A percentile compares a stretch with the other conserved stretches of the same genome.
Evolutionary conservation across 2,113 vertebrate genomes (phyloP).

Genomic region (Pholis gunnellus): DNA sequence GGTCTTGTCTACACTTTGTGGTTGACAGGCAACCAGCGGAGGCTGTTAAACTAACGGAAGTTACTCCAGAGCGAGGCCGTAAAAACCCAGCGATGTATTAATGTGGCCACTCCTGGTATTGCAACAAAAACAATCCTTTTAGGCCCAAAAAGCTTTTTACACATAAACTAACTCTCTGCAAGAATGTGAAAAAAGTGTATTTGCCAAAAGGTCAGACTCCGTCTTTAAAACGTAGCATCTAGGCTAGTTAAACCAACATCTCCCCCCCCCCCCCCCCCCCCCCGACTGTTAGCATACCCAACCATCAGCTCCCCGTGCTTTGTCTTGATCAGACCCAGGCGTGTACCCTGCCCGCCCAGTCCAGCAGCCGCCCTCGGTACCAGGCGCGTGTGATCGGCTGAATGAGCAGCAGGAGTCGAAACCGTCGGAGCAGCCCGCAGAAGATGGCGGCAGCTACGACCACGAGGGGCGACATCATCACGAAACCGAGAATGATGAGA

Average conservation of each 20-base stretch:
- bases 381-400: conserved; percentile 80
- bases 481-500: conserved; percentile 95
- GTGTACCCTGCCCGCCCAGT: conserved; percentile 79
- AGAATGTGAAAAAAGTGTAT: background rate
- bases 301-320: background rate
- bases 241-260: background rate
- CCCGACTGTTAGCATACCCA: background rate
- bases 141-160: background rate
- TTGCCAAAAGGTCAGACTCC: background rate
- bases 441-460: conserved; percentile 90
- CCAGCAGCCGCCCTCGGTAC: conserved; percentile 84
- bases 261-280: too few relatives aligned
- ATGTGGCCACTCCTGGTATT: background rate
- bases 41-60: background rate
- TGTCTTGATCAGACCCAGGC: conserved; percentile 87
- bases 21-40: background rate
- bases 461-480: conserved; percentile 94
- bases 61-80: background rate
- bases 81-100: too few relatives aligned
- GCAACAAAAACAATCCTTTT: background rate
- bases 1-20: background rate
- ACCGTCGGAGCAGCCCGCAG: conserved; percentile 86
- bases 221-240: background rate
- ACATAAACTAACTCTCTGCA: background rate
- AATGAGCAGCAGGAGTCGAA: conserved; percentile 86